phyloP scores from a whole-genome alignment of 2,888 invertebrate genomes.

The Meiosimyza decipiens region DNA sequence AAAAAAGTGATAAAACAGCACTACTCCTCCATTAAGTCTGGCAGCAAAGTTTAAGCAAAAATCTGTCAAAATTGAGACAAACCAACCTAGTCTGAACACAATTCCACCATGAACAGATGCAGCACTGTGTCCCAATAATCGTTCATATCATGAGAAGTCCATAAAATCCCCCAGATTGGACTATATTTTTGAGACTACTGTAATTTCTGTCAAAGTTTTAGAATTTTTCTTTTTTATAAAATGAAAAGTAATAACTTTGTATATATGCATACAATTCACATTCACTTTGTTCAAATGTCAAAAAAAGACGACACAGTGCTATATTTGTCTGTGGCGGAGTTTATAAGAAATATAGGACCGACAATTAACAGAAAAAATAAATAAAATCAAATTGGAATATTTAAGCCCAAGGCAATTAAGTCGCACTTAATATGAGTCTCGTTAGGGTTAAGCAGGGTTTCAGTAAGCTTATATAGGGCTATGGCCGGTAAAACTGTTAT shows the following conservation, averaged over 20 bases:
- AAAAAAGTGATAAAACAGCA: constrained; percentile 23
- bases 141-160: neutral
- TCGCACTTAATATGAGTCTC: constrained; percentile 24
- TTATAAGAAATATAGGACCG: neutral
- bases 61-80: constrained; percentile 65
- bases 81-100: constrained; percentile 57
- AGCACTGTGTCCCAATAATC: constrained; percentile 10
- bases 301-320: neutral
- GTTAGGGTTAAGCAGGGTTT: neutral
- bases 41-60: constrained; percentile 67
- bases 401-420: neutral
- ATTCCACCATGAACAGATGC: constrained; percentile 62
- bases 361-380: too few species aligned
- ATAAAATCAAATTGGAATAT: neutral
- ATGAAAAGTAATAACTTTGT: neutral
- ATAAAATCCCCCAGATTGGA: too few species aligned
- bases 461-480: too few species aligned
- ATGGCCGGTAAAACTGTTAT: too few species aligned
- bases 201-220: too few species aligned
- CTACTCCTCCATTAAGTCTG: constrained; percentile 63
- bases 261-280: neutral
- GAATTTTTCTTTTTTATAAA: too few species aligned
- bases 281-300: too few species aligned
- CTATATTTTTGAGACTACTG: too few species aligned
- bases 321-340: constrained; percentile 29